These are phyloP conservation scores for Tympanoctomys barrerae DNA, from an alignment of 2,797 vertebrate species.

Conservation along the genomic window DNA sequence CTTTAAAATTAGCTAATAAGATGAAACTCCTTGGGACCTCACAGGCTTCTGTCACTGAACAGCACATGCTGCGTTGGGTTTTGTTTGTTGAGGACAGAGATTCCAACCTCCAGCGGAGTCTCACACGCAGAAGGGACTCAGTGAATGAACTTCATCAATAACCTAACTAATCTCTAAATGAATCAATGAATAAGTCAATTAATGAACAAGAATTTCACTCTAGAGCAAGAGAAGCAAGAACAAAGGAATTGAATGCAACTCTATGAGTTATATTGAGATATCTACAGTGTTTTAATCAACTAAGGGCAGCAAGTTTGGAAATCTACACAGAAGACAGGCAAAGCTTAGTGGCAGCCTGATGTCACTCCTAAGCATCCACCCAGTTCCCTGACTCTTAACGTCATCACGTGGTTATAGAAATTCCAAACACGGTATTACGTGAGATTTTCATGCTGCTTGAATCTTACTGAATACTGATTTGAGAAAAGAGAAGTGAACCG, in stretches of 20 bases:
- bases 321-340: not conserved
- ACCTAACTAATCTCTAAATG: slow-evolving; percentile 56
- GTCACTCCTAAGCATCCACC: not conserved
- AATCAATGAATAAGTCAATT: slow-evolving; percentile 49
- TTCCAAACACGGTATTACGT: not conserved
- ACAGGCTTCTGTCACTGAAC: not conserved
- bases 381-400: not conserved
- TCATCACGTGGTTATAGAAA: not conserved
- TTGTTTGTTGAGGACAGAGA: not conserved
- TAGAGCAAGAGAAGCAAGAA: slow-evolving; percentile 18
- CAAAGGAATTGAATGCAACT: slow-evolving; percentile 26
- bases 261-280: slow-evolving; percentile 2
- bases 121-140: not conserved
- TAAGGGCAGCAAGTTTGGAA: not conserved
- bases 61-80: not conserved
- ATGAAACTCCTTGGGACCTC: not conserved
- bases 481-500: not conserved
- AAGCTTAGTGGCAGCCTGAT: not conserved
- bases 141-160: slow-evolving; percentile 40
- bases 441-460: not conserved
- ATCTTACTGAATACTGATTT: not conserved
- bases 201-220: slow-evolving; percentile 33
- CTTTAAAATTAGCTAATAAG: slow-evolving; percentile 23
- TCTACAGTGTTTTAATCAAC: not conserved
- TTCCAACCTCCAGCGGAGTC: not conserved